A percentile compares a stretch with the other conserved stretches of the same genome.
These are phyloP conservation scores for Rhincodon typus DNA, from an alignment of 2,797 vertebrate species.

Conservation along the genomic window DNA sequence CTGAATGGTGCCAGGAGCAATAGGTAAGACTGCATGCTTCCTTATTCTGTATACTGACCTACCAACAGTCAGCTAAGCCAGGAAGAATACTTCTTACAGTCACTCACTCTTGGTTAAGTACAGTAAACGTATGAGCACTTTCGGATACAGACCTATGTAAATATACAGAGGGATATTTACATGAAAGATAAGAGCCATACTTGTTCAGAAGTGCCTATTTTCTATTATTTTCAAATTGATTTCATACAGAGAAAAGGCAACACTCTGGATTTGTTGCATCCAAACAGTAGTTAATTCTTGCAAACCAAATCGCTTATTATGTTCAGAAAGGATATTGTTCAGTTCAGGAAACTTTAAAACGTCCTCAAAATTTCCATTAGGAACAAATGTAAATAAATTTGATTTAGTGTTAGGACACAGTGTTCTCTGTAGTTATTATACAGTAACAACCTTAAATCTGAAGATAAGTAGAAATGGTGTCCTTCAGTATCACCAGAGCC, in stretches of 20 bases:
- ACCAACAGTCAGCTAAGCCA: not conserved
- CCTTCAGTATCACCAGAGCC: not conserved
- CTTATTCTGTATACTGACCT: not conserved
- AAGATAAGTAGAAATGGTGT: not conserved
- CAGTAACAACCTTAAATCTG: not conserved
- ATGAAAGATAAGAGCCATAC: not conserved
- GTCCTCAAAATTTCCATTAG: not conserved
- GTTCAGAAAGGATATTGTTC: not conserved
- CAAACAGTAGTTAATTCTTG: not conserved
- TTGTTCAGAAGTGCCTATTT: not conserved
- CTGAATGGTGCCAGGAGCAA: not conserved
- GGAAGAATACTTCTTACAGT: not conserved
- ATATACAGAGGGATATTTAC: not conserved
- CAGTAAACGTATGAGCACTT: not conserved
- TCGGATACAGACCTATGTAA: not conserved
- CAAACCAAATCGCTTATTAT: not conserved
- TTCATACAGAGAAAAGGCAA: not conserved
- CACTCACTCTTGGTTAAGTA: not conserved
- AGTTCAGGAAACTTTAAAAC: not conserved
- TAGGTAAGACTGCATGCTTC: not conserved
- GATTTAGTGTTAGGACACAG: not conserved
- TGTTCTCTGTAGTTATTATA: not conserved
- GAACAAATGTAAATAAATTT: not conserved
- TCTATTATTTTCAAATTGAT: not conserved
- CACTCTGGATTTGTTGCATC: not conserved